These are phyloP conservation scores for Trachymyrmex septentrionalis DNA, from an alignment of 1,140 invertebrate species.

Conservation along the genomic window DNA sequence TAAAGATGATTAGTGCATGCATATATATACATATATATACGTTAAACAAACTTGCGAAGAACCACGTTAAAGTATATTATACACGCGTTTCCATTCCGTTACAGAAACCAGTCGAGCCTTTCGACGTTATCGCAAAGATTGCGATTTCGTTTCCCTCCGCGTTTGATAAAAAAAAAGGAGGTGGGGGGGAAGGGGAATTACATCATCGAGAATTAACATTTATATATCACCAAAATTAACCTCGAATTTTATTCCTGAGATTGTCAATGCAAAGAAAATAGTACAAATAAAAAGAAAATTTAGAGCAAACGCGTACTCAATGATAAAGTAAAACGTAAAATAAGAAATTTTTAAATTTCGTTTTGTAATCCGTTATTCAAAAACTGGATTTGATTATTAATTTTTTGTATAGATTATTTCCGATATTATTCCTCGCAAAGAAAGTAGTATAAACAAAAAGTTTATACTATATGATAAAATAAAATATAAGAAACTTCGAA, in stretches of 20 bases:
- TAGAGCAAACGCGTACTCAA: background rate
- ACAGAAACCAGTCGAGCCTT: background rate
- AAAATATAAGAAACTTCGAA: no score
- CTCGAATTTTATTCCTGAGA: background rate
- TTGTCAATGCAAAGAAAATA: background rate
- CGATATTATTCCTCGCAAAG: background rate
- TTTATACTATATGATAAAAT: no score
- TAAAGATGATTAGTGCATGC: slow-evolving; percentile 15
- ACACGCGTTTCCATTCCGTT: background rate
- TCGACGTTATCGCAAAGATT: slow-evolving; percentile 25
- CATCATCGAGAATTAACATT: slow-evolving; percentile 17
- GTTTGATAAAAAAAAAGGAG: slow-evolving; percentile 9
- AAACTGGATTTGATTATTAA: background rate
- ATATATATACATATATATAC: background rate
- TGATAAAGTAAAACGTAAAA: background rate
- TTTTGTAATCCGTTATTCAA: background rate
- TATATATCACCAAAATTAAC: slow-evolving; percentile 20
- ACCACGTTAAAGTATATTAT: background rate
- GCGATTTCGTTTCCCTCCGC: background rate
- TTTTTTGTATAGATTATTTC: background rate
- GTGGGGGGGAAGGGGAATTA: no score
- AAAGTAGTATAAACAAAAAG: no score
- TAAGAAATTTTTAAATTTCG: background rate
- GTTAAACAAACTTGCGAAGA: background rate
- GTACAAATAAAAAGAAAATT: background rate